A percentile compares a stretch with the other conserved stretches of the same genome.
Conservation (phyloP, 30 jellyfish, hydroid and myxozoan species). For the Aurelia aurita complex sp. Pacific region DNA sequence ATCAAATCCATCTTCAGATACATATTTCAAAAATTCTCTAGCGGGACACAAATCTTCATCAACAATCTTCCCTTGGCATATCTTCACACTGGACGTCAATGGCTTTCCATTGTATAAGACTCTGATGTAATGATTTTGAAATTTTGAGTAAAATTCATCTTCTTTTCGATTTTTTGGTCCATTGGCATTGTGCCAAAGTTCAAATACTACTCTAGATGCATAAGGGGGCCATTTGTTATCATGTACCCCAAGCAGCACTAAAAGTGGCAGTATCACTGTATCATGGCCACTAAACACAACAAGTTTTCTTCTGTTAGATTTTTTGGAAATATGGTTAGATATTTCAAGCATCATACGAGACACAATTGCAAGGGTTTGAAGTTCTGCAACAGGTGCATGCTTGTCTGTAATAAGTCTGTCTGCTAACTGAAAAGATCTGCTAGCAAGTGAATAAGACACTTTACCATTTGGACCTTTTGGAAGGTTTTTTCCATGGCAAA, state of each 20-base stretch:
- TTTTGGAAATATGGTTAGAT: neutral
- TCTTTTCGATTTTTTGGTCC: neutral
- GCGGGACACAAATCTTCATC: slow-evolving; percentile 75
- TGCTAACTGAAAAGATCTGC: slow-evolving; percentile 44
- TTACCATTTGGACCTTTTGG: slow-evolving; percentile 80
- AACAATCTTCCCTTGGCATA: slow-evolving; percentile 48
- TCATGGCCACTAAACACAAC: slow-evolving; percentile 94
- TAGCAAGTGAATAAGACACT: slow-evolving; percentile 64
- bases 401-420: slow-evolving; percentile 34
- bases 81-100: slow-evolving; percentile 43
- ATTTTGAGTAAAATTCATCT: neutral
- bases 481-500: slow-evolving; percentile 76
- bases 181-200: slow-evolving; percentile 60
- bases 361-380: slow-evolving; percentile 80
- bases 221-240: slow-evolving; percentile 97
- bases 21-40: slow-evolving; percentile 50
- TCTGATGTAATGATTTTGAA: slow-evolving; percentile 29
- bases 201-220: slow-evolving; percentile 95
- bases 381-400: slow-evolving; percentile 68
- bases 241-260: slow-evolving; percentile 60
- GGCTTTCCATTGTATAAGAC: slow-evolving; percentile 65
- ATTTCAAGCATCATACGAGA: slow-evolving; percentile 73
- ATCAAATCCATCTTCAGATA: slow-evolving; percentile 40
- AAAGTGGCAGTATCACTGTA: slow-evolving; percentile 76
- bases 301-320: slow-evolving; percentile 15